These are phyloP conservation scores for Manacus vitellinus DNA, from an alignment of 2,113 vertebrate genomes.

Conservation along the genomic window DNA sequence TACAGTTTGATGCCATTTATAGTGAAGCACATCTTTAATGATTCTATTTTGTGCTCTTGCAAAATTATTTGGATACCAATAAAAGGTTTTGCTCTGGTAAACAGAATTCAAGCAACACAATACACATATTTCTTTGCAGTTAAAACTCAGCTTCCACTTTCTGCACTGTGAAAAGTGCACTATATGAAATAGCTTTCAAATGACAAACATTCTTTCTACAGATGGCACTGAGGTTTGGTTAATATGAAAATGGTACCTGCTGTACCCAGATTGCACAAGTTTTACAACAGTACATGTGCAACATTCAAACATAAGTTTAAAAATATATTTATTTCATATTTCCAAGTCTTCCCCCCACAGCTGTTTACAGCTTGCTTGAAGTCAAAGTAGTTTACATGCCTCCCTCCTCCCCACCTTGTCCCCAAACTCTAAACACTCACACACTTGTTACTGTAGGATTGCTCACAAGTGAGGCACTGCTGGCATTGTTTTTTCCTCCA, in stretches of 20 bases:
- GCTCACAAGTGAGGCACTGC: slow-evolving; percentile 35
- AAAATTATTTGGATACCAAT: neutral
- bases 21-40: neutral
- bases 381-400: neutral
- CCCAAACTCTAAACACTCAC: slow-evolving; percentile 43
- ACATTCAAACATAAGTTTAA: neutral
- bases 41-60: neutral
- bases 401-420: slow-evolving; percentile 10
- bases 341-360: neutral
- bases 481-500: slow-evolving; percentile 48
- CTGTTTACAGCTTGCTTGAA: neutral
- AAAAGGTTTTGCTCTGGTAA: neutral
- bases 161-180: neutral
- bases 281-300: neutral
- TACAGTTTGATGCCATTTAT: neutral
- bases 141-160: slow-evolving; percentile 65
- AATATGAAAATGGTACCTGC: neutral
- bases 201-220: neutral
- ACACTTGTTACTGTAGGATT: slow-evolving; percentile 46
- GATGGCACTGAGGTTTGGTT: slow-evolving; percentile 63
- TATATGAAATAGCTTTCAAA: slow-evolving; percentile 5
- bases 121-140: neutral
- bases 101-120: neutral
- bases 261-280: neutral
- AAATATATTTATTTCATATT: neutral